Base-by-base conservation (phyloP, 2,113 vertebrate species). In the Macroglossus sobrinus region DNA sequence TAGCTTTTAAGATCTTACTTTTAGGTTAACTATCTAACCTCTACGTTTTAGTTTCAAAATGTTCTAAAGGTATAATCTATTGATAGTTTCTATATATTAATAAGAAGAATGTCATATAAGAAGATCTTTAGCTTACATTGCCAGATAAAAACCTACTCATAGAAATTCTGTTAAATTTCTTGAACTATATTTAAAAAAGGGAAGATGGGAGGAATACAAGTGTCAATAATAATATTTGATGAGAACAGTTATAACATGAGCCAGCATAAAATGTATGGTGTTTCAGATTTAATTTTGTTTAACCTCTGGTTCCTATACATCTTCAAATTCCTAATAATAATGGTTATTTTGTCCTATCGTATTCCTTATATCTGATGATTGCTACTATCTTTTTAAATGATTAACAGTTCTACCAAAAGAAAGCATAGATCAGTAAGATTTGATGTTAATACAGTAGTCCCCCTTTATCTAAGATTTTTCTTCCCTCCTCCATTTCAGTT, bases 351-450 rank as follows among this genome's bases (percentile, higher is more conserved):
- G 80, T 92, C 93, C 72, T 88, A 43, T 66, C 93, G n/a, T 35
- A 26, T 85, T 96, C 94, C 71, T 97, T 94, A 86, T 55, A 79
- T 81, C 79, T 64, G 50, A 74, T 75, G 89, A 76, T 75, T 96
- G 66, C 35, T 96, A 76, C 61, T 96, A 94, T 92, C 92, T 81
- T 84, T 64, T 61, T 69, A 88, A 74, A 40, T 75, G 92, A 97
- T 95, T 87, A 95, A 96, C 16, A 96, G 75, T 0, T 8, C 71
- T 92, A 97, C 66, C 92, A 98, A 97, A 87, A 71, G 81, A 61
- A 98, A 93, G 79, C 84, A 97, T 18, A 95, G 74, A 96, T 74
- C 94, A 97, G 79, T 43, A 90, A 95, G 55, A 93, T 93, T 12
- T 96, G 89, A 96, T 1, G 11, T 40, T 93, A 84, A 93, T 68